Conservation (phyloP, 35 echinoderm and acorn worm species). For the Ophioderma brevispina region DNA sequence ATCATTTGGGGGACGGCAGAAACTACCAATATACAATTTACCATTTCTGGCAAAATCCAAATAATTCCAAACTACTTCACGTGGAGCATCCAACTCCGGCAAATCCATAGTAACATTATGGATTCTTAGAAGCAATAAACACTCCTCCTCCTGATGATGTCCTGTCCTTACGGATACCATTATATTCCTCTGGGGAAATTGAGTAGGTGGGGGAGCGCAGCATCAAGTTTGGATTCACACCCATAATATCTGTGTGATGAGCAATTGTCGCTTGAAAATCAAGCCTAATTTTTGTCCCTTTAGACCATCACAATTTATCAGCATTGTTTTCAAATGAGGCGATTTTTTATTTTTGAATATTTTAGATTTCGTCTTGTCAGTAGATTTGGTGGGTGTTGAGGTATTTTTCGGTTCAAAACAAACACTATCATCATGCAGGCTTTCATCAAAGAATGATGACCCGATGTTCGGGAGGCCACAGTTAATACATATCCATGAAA, state of each 20-base stretch:
- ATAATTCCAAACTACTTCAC: conserved; percentile 13
- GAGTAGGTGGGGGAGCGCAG: background rate
- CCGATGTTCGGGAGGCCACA: conserved; percentile 13
- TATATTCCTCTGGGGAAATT: background rate
- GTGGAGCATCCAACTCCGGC: background rate
- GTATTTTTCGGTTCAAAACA: conserved; percentile 10
- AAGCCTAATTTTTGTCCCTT: background rate
- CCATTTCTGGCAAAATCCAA: conserved; percentile 17
- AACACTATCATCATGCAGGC: background rate
- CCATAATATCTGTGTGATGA: conserved; percentile 4
- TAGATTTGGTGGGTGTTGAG: conserved; percentile 7
- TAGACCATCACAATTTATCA: conserved; percentile 23
- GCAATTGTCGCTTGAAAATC: background rate
- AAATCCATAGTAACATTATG: background rate
- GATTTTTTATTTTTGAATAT: background rate
- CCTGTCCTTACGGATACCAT: conserved; percentile 6
- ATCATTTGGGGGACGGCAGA: conserved; percentile 2
- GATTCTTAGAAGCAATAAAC: conserved; percentile 37
- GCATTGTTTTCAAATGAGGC: conserved; percentile 4
- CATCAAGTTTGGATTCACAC: conserved; percentile 16
- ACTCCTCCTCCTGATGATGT: background rate
- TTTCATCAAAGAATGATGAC: conserved; percentile 15
- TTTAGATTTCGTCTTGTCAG: background rate
- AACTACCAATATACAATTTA: conserved; percentile 30
- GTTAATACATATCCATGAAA: conserved; percentile 18